These are phyloP conservation scores for Heterodera schachtii DNA, from an alignment of 1,140 invertebrate genomes.

Conservation along the genomic window DNA sequence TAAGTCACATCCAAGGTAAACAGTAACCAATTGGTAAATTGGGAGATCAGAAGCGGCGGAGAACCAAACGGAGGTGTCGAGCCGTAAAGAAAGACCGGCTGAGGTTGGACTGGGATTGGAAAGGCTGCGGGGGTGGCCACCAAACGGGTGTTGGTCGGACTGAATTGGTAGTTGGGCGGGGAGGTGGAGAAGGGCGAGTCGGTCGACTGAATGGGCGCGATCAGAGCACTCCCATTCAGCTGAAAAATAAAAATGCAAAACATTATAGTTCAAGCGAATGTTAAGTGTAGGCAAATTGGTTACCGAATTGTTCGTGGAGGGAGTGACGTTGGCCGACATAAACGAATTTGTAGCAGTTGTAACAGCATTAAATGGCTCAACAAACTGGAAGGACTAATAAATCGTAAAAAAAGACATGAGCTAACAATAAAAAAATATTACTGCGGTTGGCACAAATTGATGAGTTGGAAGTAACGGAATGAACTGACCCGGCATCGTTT, in stretches of 20 bases:
- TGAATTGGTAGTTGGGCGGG: slow-evolving; percentile 24
- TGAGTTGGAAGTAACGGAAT: not conserved
- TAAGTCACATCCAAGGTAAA: not conserved
- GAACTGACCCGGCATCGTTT: not conserved
- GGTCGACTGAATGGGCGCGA: not conserved
- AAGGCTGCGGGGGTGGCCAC: slow-evolving; percentile 1
- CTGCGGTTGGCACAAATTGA: not conserved
- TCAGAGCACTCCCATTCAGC: not conserved
- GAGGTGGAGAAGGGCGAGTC: slow-evolving; percentile 15
- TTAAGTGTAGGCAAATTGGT: not conserved
- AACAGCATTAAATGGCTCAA: not conserved
- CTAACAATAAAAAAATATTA: too few relatives aligned
- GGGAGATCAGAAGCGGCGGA: slow-evolving; percentile 9
- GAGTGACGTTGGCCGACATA: not conserved
- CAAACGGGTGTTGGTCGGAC: slow-evolving; percentile 10
- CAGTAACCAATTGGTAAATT: slow-evolving; percentile 24
- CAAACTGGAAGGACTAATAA: not conserved
- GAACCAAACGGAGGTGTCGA: slow-evolving; percentile 30
- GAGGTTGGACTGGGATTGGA: slow-evolving; percentile 22
- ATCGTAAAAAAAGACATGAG: too few relatives aligned
- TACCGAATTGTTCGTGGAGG: not conserved
- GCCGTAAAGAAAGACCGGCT: slow-evolving; percentile 18
- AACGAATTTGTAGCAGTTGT: not conserved
- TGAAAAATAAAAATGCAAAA: not conserved
- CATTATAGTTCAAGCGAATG: too few relatives aligned